Conservation (phyloP, 1,140 invertebrate genomes). For the Listronotus bonariensis region DNA sequence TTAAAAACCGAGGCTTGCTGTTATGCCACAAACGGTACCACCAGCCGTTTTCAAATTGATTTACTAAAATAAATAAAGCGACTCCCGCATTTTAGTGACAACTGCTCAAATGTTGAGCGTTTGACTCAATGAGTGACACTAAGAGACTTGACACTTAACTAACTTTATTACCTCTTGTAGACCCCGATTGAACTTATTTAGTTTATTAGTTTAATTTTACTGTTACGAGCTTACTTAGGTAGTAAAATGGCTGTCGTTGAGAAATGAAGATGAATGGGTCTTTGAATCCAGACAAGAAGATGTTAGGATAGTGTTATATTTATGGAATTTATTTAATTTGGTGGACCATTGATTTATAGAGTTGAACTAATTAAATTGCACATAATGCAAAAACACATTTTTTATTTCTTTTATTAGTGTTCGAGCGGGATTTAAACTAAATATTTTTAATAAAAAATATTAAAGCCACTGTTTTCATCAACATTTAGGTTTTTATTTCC, state of each 20-base stretch:
- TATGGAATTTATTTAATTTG: no score
- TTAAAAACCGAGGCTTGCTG: not conserved
- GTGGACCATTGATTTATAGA: no score
- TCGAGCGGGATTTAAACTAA: no score
- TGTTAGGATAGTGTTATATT: not conserved
- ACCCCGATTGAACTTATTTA: constrained; percentile 21
- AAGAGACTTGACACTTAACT: constrained; percentile 17
- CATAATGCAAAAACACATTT: no score
- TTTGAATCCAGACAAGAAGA: constrained; percentile 6
- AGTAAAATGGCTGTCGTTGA: constrained; percentile 19
- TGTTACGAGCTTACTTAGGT: constrained; percentile 11
- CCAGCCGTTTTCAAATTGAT: constrained; percentile 1
- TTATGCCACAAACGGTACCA: not conserved
- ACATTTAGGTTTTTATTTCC: no score
- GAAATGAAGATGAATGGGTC: constrained; percentile 18
- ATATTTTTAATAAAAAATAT: no score
- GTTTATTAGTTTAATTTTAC: constrained; percentile 28
- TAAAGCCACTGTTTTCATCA: no score
- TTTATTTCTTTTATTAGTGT: no score
- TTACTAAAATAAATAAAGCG: constrained; percentile 10
- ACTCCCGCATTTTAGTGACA: constrained; percentile 14
- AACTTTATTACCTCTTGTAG: constrained; percentile 9
- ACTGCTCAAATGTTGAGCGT: constrained; percentile 1
- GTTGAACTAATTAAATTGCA: no score
- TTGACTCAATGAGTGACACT: not conserved